Base-by-base conservation (phyloP, 1,140 invertebrate genomes). In the Drosophila tristis region DNA sequence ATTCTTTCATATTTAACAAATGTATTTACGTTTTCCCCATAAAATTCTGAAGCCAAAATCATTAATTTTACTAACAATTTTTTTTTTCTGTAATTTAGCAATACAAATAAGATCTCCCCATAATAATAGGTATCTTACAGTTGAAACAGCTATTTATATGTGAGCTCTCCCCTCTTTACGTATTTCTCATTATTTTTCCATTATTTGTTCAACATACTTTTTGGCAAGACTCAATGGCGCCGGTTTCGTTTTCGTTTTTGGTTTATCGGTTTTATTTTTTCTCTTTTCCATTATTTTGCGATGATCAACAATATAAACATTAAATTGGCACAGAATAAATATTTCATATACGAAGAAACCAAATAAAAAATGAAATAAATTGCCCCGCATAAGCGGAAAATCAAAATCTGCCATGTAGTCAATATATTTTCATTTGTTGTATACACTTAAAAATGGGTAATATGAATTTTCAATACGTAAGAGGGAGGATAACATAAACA, bases 181-280 rank as follows among this genome's bases (percentile, higher is more conserved):
- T 8, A 23, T 16, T 31, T 67, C 9, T 16, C 45, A 35, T 68
- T 64, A 44, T 54, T 68, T 70, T 26, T 57, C 47, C 29, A 48
- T 50, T 60, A 35, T 51, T 15, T 67, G 67, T 39, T 15, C 51
- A 65, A 80, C 47, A 66, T 35, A 61, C 44, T 78, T 84, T 79
- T 84, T 84, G 80, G 76, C 76, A 86, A 84, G 80, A 84, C 80
- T 53, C 29, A 25, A 26, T 64, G 80, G 80, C 80, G 80, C 82
- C 78, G 51, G 42, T 59, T 56, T 61, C 58, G 53, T 50, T 72
- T 72, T 65, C 71, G 20, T 63, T 66, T 67, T 79, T 84, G 49
- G 23, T 61, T 53, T 71, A 48, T 45, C n/a, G 54, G 25, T 20
- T 50, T 65, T 31, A 31, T 29, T 75, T 44, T 26, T 53, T 73